Percentiles rank a stretch among this genome's conserved stretches.
Evolutionary conservation across 1,140 invertebrate genomes (phyloP).

Genomic region (Colletes gigas): DNA sequence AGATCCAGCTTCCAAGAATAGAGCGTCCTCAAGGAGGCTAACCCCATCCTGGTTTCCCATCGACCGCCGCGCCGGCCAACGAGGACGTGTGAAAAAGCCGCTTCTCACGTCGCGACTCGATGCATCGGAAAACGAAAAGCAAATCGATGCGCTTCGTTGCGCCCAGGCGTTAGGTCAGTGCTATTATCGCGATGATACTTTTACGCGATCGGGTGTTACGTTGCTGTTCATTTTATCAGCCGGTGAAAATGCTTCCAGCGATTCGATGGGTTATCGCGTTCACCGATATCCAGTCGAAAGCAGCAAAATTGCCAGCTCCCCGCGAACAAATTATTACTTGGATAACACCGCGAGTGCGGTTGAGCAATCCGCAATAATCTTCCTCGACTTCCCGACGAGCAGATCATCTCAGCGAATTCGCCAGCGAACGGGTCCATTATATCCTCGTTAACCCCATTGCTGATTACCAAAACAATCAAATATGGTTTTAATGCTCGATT

Average conservation of each 20-base stretch:
- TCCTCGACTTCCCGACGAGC: not conserved
- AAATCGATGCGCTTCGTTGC: not conserved
- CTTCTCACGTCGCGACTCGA: slow-evolving; percentile 44
- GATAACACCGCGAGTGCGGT: slow-evolving; percentile 31
- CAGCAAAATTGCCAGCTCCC: slow-evolving; percentile 34
- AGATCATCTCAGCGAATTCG: not conserved
- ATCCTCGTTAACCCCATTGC: too few relatives aligned
- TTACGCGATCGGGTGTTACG: not conserved
- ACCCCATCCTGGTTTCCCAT: slow-evolving; percentile 63
- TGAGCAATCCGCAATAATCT: slow-evolving; percentile 38
- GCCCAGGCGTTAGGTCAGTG: not conserved
- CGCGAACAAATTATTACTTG: slow-evolving; percentile 40
- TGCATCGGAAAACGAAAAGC: slow-evolving; percentile 38
- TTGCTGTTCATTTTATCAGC: not conserved
- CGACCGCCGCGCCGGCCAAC: slow-evolving; percentile 37
- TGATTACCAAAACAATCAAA: too few relatives aligned
- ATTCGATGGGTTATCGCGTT: slow-evolving; percentile 21
- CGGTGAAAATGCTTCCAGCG: not conserved
- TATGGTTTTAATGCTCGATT: not conserved
- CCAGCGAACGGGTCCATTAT: not conserved
- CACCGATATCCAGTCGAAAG: slow-evolving; percentile 5
- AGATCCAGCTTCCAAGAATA: slow-evolving; percentile 74
- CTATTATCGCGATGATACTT: slow-evolving; percentile 20
- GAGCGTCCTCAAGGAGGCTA: slow-evolving; percentile 74
- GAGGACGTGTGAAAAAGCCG: slow-evolving; percentile 59